A percentile compares a stretch with the other conserved stretches of the same genome.
Conservation (phyloP, 2,888 invertebrate genomes). For the Macrosoma leucophasiata region DNA sequence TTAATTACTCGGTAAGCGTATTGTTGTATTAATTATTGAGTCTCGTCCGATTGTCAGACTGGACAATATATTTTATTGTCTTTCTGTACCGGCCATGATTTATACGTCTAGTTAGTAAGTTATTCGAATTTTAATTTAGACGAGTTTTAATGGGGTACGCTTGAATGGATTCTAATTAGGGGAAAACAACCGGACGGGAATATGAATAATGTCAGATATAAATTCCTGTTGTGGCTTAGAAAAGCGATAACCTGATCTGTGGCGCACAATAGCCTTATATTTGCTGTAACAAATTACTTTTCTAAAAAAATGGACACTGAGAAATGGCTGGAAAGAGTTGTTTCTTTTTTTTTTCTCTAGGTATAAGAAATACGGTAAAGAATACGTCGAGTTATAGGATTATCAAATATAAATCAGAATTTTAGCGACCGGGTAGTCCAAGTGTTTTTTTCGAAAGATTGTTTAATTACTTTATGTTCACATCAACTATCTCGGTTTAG, state of each 20-base stretch:
- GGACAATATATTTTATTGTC: conserved; percentile 75
- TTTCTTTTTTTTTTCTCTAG: conserved; percentile 6
- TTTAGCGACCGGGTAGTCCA: no score
- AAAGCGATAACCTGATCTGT: conserved; percentile 51
- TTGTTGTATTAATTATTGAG: conserved; percentile 70
- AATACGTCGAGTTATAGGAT: no score
- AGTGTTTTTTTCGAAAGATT: no score
- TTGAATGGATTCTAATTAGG: conserved; percentile 74
- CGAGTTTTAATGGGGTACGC: conserved; percentile 70
- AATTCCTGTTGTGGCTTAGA: conserved; percentile 64
- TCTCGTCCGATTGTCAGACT: conserved; percentile 43
- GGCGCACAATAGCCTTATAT: conserved; percentile 51
- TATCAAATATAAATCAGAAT: no score
- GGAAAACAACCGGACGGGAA: conserved; percentile 62
- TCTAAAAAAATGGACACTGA: conserved; percentile 55
- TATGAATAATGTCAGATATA: conserved; percentile 71
- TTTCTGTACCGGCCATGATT: conserved; percentile 61
- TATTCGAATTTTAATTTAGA: conserved; percentile 74
- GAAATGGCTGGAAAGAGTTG: conserved; percentile 35
- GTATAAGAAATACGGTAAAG: neutral
- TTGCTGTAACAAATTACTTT: conserved; percentile 60
- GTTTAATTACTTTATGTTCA: no score
- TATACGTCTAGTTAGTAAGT: conserved; percentile 75
- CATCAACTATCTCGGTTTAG: no score
- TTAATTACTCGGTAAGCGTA: conserved; percentile 68